Evolutionary conservation across 92 coral and sea anemone genomes (phyloP), one percentile per base, ranked within the genome.

Genomic region (Chrysogorgia sp.): DNA sequence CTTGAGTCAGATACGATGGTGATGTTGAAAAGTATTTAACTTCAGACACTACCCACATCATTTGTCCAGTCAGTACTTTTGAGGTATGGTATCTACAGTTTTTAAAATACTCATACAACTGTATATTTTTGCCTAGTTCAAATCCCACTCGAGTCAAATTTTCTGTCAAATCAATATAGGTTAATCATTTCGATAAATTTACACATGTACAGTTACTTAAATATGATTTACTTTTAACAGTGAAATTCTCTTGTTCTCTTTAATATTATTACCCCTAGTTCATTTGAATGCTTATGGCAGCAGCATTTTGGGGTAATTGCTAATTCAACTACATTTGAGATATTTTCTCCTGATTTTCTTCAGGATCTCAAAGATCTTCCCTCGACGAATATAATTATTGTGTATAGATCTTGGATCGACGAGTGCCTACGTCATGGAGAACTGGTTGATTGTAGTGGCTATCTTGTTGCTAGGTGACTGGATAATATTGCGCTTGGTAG

Each of bases 41-140:
- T 17, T 40, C 67, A n/a, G 81, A 23, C 33, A 88, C 90, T 23
- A 92, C 94, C 12, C 97, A 92, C 29, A 83, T 92, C 28, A 82
- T 90, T 40, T 87, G 90, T 61, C 58, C 47, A 24, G 59, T 60
- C 76, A 66, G 26, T 41, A 82, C 66, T 57, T 77, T 23, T 47
- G 61, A 67, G 41, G 91, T 84, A 59, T 80, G 88, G 74, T 26
- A 14, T 24, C 55, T 17, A 47, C 53, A 47, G 7, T 47, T 47
- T 47, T 47, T 47, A 15, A 37, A 37, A 12, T 37, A n/a, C n/a
- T n/a, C n/a, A n/a, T n/a, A n/a, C n/a, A n/a, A n/a, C n/a, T n/a
- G n/a, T n/a, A n/a, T n/a, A n/a, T n/a, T n/a, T n/a, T n/a, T n/a
- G n/a, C n/a, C n/a, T n/a, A n/a, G n/a, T n/a, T n/a, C n/a, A n/a